phyloP scores from a whole-genome alignment of 2,113 vertebrate species.

The Urocynchramus pylzowi region DNA sequence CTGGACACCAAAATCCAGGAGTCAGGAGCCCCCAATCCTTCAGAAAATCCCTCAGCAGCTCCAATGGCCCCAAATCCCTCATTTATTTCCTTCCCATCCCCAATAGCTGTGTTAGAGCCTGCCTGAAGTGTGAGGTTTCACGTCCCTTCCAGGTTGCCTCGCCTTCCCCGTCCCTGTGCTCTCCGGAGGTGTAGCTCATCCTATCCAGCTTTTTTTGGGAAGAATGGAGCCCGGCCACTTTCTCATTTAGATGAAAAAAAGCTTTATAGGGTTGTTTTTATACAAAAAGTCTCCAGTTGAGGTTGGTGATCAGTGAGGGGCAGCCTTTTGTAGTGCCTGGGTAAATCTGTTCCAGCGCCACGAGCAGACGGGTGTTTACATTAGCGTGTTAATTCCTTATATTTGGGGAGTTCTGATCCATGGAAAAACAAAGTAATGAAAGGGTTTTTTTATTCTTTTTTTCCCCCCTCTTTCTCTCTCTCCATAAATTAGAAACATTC shows the following conservation, averaged over 20 bases:
- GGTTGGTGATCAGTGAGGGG: not conserved
- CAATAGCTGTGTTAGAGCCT: not conserved
- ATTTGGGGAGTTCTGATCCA: conserved; percentile 1
- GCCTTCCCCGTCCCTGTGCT: accelerated
- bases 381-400: conserved; percentile 31
- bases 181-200: not conserved
- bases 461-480: accelerated
- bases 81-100: not conserved
- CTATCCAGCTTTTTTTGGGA: not conserved
- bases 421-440: conserved; percentile 49
- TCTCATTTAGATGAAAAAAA: not conserved
- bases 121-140: not conserved
- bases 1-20: not conserved
- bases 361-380: not conserved
- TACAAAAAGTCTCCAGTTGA: not conserved
- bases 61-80: not conserved
- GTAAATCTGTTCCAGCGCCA: not conserved
- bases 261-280: not conserved
- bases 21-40: not conserved
- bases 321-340: not conserved
- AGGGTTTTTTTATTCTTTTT: not conserved
- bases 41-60: not conserved
- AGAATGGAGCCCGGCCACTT: accelerated
- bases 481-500: conserved; percentile 48
- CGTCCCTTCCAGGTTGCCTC: not conserved